Evolutionary conservation across 1,140 invertebrate genomes (phyloP).

Genomic region (Drosophila navojoa): DNA sequence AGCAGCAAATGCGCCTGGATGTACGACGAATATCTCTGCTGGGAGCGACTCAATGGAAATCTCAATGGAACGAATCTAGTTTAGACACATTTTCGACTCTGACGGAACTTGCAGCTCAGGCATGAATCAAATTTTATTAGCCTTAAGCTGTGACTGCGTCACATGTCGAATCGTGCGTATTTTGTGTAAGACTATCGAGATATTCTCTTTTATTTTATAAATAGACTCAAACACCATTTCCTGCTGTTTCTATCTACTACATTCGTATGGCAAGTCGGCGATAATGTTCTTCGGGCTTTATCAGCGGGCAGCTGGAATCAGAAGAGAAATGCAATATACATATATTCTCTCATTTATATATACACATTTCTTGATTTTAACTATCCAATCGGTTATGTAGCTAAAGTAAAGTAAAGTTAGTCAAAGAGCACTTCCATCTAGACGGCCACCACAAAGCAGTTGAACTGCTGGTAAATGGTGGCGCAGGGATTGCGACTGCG

Average conservation of each 20-base stretch:
- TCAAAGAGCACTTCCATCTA: neutral
- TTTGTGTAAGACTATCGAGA: neutral
- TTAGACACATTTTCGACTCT: neutral
- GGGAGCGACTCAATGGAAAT: slow-evolving; percentile 67
- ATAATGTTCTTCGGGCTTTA: no score
- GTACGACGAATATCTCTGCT: slow-evolving; percentile 77
- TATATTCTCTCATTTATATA: no score
- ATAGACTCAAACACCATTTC: no score
- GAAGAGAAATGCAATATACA: no score
- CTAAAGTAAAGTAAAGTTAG: no score
- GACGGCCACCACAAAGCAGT: slow-evolving; percentile 59
- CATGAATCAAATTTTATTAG: neutral
- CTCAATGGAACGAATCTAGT: neutral
- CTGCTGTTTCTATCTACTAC: no score
- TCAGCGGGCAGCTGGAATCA: no score
- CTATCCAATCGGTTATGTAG: no score
- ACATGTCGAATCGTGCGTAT: neutral
- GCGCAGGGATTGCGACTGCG: slow-evolving; percentile 54
- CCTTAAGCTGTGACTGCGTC: neutral
- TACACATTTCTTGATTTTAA: no score
- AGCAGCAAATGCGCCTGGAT: slow-evolving; percentile 68
- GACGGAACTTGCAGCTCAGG: neutral
- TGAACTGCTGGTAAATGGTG: slow-evolving; percentile 72
- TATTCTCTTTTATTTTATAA: no score
- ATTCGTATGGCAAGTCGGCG: no score